Evolutionary conservation across 1,140 invertebrate genomes (phyloP).

Genomic region (Bombus terrestris): DNA sequence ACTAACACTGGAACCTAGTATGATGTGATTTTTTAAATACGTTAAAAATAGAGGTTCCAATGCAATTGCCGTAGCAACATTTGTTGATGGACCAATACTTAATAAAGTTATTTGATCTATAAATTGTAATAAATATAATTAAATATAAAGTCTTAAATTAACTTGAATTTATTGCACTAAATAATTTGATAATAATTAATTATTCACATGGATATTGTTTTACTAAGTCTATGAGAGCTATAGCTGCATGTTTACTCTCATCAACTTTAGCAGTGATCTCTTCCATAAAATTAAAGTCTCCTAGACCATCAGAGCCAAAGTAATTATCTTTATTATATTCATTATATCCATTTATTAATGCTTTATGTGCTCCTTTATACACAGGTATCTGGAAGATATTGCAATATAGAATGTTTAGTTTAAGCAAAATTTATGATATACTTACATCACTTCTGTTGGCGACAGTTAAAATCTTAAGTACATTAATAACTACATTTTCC

Average conservation of each 20-base stretch:
- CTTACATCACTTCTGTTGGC: constrained; percentile 83
- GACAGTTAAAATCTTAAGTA: constrained; percentile 83
- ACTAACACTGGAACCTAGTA: constrained; percentile 86
- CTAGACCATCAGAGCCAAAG: constrained; percentile 83
- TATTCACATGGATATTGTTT: constrained; percentile 79
- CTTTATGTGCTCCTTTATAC: constrained; percentile 77
- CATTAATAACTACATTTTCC: constrained; percentile 84
- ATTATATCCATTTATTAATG: constrained; percentile 73
- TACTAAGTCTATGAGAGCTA: constrained; percentile 76
- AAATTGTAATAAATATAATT: constrained; percentile 25
- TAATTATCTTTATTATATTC: constrained; percentile 40
- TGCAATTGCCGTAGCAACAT: constrained; percentile 84
- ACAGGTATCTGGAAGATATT: constrained; percentile 80
- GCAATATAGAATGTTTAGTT: background rate
- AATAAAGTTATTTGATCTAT: constrained; percentile 81
- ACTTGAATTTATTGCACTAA: background rate
- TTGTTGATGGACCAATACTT: constrained; percentile 85
- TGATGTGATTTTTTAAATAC: constrained; percentile 82
- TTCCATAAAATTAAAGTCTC: constrained; percentile 79
- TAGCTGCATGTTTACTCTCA: constrained; percentile 77
- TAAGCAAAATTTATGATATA: constrained; percentile 35
- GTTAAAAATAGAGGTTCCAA: constrained; percentile 83
- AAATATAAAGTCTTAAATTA: background rate
- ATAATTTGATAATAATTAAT: background rate
- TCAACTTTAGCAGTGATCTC: constrained; percentile 69